Conservation (phyloP, 2,113 vertebrate species). For the Anolis sagrei region DNA sequence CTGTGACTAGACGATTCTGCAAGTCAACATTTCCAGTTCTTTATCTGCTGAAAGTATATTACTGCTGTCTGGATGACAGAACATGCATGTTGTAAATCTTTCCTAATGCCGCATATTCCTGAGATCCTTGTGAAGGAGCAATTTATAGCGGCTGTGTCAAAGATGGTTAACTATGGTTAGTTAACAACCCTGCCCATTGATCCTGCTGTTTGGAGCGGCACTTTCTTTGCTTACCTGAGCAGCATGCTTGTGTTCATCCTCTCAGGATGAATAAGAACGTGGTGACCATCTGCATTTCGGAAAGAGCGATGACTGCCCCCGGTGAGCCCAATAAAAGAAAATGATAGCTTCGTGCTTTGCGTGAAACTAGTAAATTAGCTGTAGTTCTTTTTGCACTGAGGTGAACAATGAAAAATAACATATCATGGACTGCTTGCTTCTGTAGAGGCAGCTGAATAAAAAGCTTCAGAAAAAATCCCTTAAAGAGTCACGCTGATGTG, state of each 20-base stretch:
- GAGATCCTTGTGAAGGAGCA: slow-evolving; percentile 27
- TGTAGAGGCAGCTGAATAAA: slow-evolving; percentile 44
- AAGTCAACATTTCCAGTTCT: neutral
- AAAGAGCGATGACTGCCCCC: slow-evolving; percentile 65
- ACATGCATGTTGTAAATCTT: slow-evolving; percentile 36
- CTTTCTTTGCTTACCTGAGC: slow-evolving; percentile 63
- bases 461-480: slow-evolving; percentile 34
- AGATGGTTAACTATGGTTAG: slow-evolving; percentile 51
- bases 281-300: slow-evolving; percentile 73
- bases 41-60: slow-evolving; percentile 41
- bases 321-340: slow-evolving; percentile 73
- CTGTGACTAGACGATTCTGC: slow-evolving; percentile 16
- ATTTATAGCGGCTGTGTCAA: slow-evolving; percentile 34
- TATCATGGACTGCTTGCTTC: slow-evolving; percentile 45
- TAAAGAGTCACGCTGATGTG: slow-evolving; percentile 14
- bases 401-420: slow-evolving; percentile 59
- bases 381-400: slow-evolving; percentile 36
- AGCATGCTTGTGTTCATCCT: slow-evolving; percentile 62
- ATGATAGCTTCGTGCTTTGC: slow-evolving; percentile 68
- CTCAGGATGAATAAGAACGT: slow-evolving; percentile 69
- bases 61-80: slow-evolving; percentile 15
- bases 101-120: slow-evolving; percentile 35
- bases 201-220: slow-evolving; percentile 52
- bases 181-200: slow-evolving; percentile 57
- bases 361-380: slow-evolving; percentile 53